A percentile compares a stretch with the other conserved stretches of the same genome.
Evolutionary conservation across 2,888 invertebrate genomes (phyloP).

Genomic region (Augochlorella aurata): DNA sequence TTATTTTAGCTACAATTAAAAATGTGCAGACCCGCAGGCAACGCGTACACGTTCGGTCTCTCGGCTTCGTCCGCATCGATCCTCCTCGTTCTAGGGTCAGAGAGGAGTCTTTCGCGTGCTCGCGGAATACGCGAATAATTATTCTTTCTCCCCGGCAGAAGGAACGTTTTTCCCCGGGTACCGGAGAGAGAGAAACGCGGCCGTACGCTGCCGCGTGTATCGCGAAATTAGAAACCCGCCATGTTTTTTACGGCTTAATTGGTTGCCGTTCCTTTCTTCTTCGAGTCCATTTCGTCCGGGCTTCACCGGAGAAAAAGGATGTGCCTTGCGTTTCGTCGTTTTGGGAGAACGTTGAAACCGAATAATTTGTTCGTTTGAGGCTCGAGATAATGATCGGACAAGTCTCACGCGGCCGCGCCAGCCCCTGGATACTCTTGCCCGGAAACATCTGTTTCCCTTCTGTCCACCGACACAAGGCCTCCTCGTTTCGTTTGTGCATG

Average conservation of each 20-base stretch:
- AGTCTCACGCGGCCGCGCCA: background rate
- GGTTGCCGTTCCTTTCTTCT: slow-evolving; percentile 46
- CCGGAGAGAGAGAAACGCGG: background rate
- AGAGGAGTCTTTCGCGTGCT: slow-evolving; percentile 47
- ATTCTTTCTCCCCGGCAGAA: slow-evolving; percentile 46
- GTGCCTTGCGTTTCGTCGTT: slow-evolving; percentile 12
- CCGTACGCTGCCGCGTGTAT: slow-evolving; percentile 28
- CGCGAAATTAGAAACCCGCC: slow-evolving; percentile 57
- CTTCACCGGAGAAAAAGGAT: slow-evolving; percentile 3
- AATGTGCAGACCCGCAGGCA: slow-evolving; percentile 74
- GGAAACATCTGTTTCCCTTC: background rate
- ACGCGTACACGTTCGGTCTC: slow-evolving; percentile 61
- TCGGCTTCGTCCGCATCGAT: slow-evolving; percentile 61
- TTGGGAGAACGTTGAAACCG: slow-evolving; percentile 25
- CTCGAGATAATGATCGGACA: slow-evolving; percentile 20
- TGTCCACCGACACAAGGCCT: background rate
- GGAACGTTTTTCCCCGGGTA: slow-evolving; percentile 42
- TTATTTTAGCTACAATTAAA: slow-evolving; percentile 80
- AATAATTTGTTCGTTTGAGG: slow-evolving; percentile 37
- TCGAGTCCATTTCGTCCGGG: slow-evolving; percentile 25
- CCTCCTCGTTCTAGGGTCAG: slow-evolving; percentile 53
- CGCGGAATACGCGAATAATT: slow-evolving; percentile 55
- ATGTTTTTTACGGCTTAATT: slow-evolving; percentile 54
- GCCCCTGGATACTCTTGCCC: background rate
- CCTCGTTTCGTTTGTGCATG: background rate